phyloP scores from a whole-genome alignment of 2,797 vertebrate species.

The Rhinichthys osculus region DNA sequence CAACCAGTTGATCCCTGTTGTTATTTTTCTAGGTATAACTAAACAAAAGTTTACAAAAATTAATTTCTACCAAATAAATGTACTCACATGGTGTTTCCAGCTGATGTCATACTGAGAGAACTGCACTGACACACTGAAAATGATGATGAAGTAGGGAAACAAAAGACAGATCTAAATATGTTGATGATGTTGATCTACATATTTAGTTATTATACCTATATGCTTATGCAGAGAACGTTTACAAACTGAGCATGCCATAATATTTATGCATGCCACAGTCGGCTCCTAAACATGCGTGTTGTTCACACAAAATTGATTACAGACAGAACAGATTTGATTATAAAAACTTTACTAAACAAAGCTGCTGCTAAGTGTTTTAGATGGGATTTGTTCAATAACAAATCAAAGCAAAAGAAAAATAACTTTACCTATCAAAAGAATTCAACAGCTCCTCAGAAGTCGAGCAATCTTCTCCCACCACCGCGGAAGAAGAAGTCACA shows the following conservation, averaged over 20 bases:
- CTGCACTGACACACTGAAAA: not conserved
- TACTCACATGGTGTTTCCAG: conserved; percentile 73
- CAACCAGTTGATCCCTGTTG: not conserved
- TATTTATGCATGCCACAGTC: not conserved
- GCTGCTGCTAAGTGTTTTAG: not conserved
- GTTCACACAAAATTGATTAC: not conserved
- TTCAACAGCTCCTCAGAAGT: not conserved
- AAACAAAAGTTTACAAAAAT: not conserved
- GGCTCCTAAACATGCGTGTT: not conserved
- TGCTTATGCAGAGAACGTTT: not conserved
- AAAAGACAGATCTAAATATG: not conserved
- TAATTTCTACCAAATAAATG: too few relatives aligned
- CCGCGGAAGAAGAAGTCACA: conserved; percentile 47
- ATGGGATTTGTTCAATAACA: not conserved
- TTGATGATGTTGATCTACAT: not conserved
- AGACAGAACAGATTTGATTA: not conserved
- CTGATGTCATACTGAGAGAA: conserved; percentile 71
- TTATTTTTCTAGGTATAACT: not conserved
- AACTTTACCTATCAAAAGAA: not conserved
- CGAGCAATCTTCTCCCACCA: conserved; percentile 21
- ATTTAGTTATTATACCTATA: not conserved
- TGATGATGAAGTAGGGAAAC: not conserved
- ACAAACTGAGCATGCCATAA: not conserved
- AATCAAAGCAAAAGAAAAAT: not conserved
- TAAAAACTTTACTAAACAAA: not conserved